Evolutionary conservation across 1,140 invertebrate species (phyloP).

Genomic region (Andricus grossulariae): DNA sequence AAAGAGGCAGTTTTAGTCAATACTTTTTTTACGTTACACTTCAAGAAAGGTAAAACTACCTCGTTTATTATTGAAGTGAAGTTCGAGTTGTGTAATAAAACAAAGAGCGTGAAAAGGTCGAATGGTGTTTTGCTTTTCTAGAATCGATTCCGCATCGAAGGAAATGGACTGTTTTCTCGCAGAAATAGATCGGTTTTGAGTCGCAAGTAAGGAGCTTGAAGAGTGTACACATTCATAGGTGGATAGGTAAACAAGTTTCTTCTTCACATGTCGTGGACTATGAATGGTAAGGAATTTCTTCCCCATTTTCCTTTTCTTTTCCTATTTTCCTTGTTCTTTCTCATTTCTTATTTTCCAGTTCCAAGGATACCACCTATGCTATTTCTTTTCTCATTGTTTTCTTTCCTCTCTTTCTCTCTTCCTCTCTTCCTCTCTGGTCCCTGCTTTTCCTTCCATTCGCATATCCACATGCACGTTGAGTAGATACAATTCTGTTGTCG

Average conservation of each 20-base stretch:
- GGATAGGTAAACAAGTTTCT: slow-evolving; percentile 32
- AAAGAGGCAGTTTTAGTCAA: too few species aligned
- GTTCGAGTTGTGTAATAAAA: neutral
- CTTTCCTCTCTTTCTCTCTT: slow-evolving; percentile 34
- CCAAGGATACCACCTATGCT: neutral
- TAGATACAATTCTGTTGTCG: slow-evolving; percentile 40
- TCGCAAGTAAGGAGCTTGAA: slow-evolving; percentile 27
- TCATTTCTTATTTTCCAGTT: neutral
- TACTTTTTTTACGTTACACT: too few species aligned
- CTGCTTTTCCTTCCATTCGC: slow-evolving; percentile 34
- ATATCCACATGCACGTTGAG: slow-evolving; percentile 44
- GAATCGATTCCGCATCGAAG: neutral
- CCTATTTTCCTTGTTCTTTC: neutral
- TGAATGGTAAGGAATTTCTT: slow-evolving; percentile 40
- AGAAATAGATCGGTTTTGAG: slow-evolving; percentile 46
- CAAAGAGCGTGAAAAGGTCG: neutral
- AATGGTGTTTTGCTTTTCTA: neutral
- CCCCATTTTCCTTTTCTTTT: neutral
- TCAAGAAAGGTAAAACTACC: too few species aligned
- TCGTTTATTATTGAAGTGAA: neutral
- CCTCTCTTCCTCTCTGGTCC: slow-evolving; percentile 36
- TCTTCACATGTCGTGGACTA: slow-evolving; percentile 17
- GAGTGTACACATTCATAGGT: slow-evolving; percentile 14
- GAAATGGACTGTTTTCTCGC: slow-evolving; percentile 17
- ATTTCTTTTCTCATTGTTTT: neutral